Conservation (phyloP, 92 coral and sea anemone species). For the Phenganax subtilis region DNA sequence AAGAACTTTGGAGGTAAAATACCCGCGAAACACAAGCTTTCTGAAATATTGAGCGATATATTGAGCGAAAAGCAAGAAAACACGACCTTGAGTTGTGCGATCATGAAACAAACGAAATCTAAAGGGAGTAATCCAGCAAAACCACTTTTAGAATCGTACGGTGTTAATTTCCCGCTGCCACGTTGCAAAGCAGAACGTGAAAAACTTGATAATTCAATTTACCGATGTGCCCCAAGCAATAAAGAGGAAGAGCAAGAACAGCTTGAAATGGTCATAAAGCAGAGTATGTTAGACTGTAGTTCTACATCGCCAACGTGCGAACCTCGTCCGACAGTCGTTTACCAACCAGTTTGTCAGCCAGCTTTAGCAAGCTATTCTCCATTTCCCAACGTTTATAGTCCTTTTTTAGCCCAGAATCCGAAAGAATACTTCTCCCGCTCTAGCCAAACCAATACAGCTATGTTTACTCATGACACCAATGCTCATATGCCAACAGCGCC, state of each 20-base stretch:
- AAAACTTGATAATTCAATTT: background rate
- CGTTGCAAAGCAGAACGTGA: background rate
- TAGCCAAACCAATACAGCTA: too few species aligned
- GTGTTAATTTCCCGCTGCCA: slow-evolving; percentile 5
- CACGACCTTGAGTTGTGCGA: background rate
- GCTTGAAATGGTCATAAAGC: background rate
- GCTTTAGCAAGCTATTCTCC: background rate
- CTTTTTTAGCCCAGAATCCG: background rate
- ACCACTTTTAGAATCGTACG: background rate
- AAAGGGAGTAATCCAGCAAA: slow-evolving; percentile 1
- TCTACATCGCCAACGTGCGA: background rate
- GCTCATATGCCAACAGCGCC: too few species aligned
- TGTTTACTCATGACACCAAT: too few species aligned
- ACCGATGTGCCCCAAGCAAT: background rate
- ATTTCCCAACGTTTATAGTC: background rate
- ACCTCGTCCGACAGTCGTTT: background rate
- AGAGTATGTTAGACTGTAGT: background rate
- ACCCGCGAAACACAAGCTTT: slow-evolving; percentile 11
- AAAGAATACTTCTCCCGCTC: too few species aligned
- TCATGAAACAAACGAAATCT: slow-evolving; percentile 13
- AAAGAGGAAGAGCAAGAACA: slow-evolving; percentile 9
- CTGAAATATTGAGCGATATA: background rate
- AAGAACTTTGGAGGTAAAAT: slow-evolving; percentile 11
- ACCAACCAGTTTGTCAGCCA: background rate
- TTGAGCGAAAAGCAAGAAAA: slow-evolving; percentile 13